phyloP scores from a whole-genome alignment of 2,113 vertebrate genomes.

The Charina bottae region DNA sequence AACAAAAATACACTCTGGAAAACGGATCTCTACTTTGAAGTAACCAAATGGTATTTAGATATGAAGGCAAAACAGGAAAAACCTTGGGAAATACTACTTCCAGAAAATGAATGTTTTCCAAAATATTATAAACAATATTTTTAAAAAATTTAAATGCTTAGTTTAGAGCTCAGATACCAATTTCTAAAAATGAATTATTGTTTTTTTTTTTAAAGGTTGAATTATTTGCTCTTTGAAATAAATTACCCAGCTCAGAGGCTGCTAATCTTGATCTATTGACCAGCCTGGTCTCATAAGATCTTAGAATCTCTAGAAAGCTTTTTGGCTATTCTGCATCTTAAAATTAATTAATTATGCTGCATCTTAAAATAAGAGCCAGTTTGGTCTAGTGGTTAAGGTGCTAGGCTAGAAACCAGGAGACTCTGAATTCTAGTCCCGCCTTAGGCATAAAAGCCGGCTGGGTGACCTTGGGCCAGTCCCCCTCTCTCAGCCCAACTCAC shows the following conservation, averaged over 20 bases:
- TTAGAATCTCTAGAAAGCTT: slow-evolving; percentile 13
- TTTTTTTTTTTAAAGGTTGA: background rate
- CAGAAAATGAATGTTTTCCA: slow-evolving; percentile 1
- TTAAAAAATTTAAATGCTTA: background rate
- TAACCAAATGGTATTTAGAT: slow-evolving; percentile 38
- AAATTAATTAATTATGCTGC: slow-evolving; percentile 46
- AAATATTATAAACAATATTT: slow-evolving; percentile 36
- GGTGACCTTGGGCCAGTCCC: too few species aligned
- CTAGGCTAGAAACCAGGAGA: too few species aligned
- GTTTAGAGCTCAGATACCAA: background rate
- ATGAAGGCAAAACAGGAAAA: background rate
- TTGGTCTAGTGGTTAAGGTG: too few species aligned
- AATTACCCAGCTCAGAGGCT: slow-evolving; percentile 31
- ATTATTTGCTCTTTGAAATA: slow-evolving; percentile 49
- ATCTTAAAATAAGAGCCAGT: too few species aligned
- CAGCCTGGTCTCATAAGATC: slow-evolving; percentile 23
- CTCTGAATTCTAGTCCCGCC: too few species aligned
- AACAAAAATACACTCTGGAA: background rate
- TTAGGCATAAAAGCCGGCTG: too few species aligned
- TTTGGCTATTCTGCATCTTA: slow-evolving; percentile 27
- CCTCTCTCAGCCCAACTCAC: too few species aligned
- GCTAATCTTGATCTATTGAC: slow-evolving; percentile 26
- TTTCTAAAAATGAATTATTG: background rate
- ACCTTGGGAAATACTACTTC: slow-evolving; percentile 8
- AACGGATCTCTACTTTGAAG: slow-evolving; percentile 22